Conservation (phyloP, 2,888 invertebrate genomes). For the Antheraea assamensis region DNA sequence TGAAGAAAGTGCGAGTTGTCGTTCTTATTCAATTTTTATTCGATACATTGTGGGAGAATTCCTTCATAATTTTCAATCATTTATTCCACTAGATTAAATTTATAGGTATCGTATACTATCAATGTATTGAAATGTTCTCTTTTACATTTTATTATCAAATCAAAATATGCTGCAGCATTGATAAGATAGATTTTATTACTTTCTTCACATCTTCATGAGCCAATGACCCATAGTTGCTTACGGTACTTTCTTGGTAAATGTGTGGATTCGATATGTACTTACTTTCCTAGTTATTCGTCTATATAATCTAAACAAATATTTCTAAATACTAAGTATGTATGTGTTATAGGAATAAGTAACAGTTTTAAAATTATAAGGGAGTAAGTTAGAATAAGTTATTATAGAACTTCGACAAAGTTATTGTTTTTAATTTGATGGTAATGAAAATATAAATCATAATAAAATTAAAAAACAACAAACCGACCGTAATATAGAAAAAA, state of each 20-base stretch:
- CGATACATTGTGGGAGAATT: neutral
- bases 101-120: neutral
- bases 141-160: slow-evolving; percentile 44
- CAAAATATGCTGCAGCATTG: slow-evolving; percentile 49
- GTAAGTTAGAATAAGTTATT: neutral
- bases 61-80: neutral
- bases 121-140: slow-evolving; percentile 28
- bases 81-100: neutral
- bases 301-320: neutral
- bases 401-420: too few species aligned
- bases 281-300: neutral
- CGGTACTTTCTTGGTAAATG: slow-evolving; percentile 55
- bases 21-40: too few species aligned
- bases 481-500: too few species aligned
- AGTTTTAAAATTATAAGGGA: neutral
- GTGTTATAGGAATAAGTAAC: neutral
- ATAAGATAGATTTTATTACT: slow-evolving; percentile 64
- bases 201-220: slow-evolving; percentile 69
- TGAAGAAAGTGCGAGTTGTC: too few species aligned
- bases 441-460: too few species aligned
- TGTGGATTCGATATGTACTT: slow-evolving; percentile 50
- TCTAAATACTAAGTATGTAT: neutral
- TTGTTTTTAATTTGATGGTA: too few species aligned
- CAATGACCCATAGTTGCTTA: slow-evolving; percentile 70
- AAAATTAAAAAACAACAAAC: too few species aligned